phyloP scores from a whole-genome alignment of 2,888 invertebrate genomes.

The Orthosia gothica region DNA sequence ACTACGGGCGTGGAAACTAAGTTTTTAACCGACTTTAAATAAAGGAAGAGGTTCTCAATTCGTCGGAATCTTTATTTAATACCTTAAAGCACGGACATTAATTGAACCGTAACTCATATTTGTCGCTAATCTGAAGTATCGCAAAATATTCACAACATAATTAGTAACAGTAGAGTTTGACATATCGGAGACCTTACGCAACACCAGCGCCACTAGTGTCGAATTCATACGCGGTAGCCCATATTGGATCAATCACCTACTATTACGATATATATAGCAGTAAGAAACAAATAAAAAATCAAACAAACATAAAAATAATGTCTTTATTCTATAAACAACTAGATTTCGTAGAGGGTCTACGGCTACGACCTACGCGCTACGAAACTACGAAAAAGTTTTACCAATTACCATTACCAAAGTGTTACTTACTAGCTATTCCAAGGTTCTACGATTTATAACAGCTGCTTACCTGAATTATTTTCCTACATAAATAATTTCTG shows the following conservation, averaged over 20 bases:
- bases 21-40: no score
- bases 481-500: slow-evolving; percentile 37
- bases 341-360: slow-evolving; percentile 36
- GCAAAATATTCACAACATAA: no score
- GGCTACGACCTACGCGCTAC: slow-evolving; percentile 42
- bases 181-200: no score
- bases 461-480: slow-evolving; percentile 28
- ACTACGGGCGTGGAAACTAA: no score
- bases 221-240: no score
- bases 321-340: neutral
- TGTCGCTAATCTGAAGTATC: no score
- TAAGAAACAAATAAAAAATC: neutral
- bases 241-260: neutral
- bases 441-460: slow-evolving; percentile 33
- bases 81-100: no score
- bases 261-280: neutral
- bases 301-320: neutral
- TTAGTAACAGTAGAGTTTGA: no score
- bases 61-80: no score
- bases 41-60: no score
- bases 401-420: slow-evolving; percentile 8
- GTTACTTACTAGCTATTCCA: slow-evolving; percentile 2
- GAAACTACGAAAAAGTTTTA: slow-evolving; percentile 18
- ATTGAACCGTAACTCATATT: no score
- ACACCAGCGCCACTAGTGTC: no score